Evolutionary conservation across 2,797 vertebrate species (phyloP).

Genomic region (Apodemus agrarius): DNA sequence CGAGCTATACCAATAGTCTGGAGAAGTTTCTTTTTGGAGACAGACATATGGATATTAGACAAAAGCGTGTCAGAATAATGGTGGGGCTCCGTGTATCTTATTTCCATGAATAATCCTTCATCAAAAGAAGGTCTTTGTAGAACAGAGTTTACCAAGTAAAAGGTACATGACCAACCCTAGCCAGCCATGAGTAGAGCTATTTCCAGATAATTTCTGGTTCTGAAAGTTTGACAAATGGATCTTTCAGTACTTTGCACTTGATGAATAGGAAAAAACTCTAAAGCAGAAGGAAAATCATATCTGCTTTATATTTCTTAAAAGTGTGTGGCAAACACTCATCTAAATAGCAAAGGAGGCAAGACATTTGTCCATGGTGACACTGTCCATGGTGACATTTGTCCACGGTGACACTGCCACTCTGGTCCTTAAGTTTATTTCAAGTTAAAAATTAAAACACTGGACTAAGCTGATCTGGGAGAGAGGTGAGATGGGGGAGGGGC

Average conservation of each 20-base stretch:
- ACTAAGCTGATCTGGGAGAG: not conserved
- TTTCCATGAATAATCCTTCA: not conserved
- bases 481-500: not conserved
- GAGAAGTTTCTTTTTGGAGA: not conserved
- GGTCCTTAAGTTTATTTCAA: not conserved
- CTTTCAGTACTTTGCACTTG: not conserved
- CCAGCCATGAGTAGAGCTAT: not conserved
- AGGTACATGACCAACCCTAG: slow-evolving; percentile 37
- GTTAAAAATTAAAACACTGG: slow-evolving; percentile 16
- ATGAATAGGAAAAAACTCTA: not conserved
- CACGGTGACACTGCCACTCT: not conserved
- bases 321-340: not conserved
- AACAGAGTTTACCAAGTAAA: slow-evolving; percentile 42
- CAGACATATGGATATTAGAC: not conserved
- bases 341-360: not conserved
- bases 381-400: too few relatives aligned
- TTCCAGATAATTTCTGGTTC: not conserved
- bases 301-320: not conserved
- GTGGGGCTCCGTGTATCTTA: not conserved
- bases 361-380: not conserved
- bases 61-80: not conserved
- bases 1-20: not conserved
- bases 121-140: slow-evolving; percentile 6
- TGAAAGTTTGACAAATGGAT: not conserved
- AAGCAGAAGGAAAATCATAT: not conserved